A percentile compares a stretch with the other conserved stretches of the same genome.
Conservation (phyloP, 1,140 invertebrate genomes). For the Anastatus disparis region DNA sequence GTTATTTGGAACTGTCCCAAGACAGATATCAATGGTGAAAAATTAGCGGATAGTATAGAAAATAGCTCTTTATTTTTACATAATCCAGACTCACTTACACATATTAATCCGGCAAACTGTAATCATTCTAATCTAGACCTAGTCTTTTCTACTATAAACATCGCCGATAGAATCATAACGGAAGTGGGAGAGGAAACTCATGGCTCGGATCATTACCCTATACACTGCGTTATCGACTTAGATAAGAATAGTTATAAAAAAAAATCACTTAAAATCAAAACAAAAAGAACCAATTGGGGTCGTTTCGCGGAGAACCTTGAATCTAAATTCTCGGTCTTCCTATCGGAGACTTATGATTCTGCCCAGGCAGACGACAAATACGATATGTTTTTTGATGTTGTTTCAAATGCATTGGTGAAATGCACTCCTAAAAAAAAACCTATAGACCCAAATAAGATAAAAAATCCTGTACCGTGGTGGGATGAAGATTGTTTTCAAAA, state of each 20-base stretch:
- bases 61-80: too few relatives aligned
- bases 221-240: not conserved
- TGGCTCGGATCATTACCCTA: too few relatives aligned
- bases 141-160: not conserved
- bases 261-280: conserved; percentile 4
- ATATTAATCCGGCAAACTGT: not conserved
- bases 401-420: not conserved
- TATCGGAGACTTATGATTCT: not conserved
- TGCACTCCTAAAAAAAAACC: not conserved
- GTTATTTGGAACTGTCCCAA: too few relatives aligned
- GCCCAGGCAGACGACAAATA: not conserved
- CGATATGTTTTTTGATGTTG: not conserved
- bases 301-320: not conserved
- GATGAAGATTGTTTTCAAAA: conserved; percentile 20
- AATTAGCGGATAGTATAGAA: too few relatives aligned
- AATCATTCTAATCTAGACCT: not conserved
- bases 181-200: too few relatives aligned
- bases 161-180: not conserved
- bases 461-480: too few relatives aligned
- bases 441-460: too few relatives aligned
- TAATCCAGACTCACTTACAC: not conserved
- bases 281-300: not conserved
- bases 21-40: too few relatives aligned
- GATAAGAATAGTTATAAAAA: not conserved
- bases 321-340: not conserved